These are phyloP conservation scores for Anoplopoma fimbria DNA, from an alignment of 2,113 vertebrate genomes.

Conservation along the genomic window DNA sequence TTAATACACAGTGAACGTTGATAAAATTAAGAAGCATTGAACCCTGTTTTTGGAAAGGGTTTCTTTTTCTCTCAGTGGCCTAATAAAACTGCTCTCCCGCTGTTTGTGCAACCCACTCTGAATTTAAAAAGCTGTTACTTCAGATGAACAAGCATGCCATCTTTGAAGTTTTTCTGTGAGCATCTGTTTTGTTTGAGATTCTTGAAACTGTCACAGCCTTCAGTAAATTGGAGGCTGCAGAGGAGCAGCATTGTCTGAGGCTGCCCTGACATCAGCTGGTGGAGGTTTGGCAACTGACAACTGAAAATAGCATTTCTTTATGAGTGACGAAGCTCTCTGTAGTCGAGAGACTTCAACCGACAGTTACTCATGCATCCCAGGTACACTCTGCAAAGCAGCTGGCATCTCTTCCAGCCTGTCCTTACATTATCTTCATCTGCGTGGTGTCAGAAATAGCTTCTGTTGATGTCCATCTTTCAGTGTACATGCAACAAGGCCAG, in stretches of 20 bases:
- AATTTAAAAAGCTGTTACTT: conserved; percentile 42
- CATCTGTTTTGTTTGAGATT: conserved; percentile 46
- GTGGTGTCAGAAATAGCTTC: conserved; percentile 16
- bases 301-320: conserved; percentile 47
- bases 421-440: conserved; percentile 19
- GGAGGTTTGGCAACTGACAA: conserved; percentile 33
- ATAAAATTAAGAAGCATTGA: neutral
- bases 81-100: conserved; percentile 31
- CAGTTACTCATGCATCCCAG: conserved; percentile 33
- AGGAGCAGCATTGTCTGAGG: conserved; percentile 37
- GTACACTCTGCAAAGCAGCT: conserved; percentile 20
- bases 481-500: conserved; percentile 53
- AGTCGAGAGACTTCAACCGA: conserved; percentile 28
- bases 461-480: neutral
- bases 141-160: conserved; percentile 21
- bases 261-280: conserved; percentile 33
- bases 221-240: conserved; percentile 42
- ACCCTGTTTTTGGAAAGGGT: neutral
- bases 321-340: conserved; percentile 29
- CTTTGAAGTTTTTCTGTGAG: conserved; percentile 45
- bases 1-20: neutral
- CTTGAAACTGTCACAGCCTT: conserved; percentile 40
- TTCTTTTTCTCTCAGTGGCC: conserved; percentile 27
- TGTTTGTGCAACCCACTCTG: conserved; percentile 36
- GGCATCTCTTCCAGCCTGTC: conserved; percentile 14